Evolutionary conservation across 2,797 vertebrate genomes (phyloP).

Genomic region (Cyprinodon diabolis): DNA sequence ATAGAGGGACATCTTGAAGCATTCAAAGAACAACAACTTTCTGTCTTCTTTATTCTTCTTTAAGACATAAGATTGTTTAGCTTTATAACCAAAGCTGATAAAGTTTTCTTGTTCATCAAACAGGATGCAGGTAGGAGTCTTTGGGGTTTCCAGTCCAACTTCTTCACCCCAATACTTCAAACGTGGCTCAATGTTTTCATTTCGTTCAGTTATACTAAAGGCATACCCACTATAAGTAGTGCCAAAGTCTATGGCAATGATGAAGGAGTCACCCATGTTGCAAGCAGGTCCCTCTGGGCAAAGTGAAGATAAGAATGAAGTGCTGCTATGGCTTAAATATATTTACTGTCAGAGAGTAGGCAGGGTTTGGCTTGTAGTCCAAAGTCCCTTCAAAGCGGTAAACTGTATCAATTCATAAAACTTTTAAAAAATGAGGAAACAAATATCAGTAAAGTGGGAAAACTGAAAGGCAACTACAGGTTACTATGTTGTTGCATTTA

Average conservation of each 20-base stretch:
- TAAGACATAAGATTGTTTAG: neutral
- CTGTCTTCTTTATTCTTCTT: neutral
- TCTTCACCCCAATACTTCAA: neutral
- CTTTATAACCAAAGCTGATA: neutral
- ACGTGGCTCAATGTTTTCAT: neutral
- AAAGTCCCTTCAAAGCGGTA: neutral
- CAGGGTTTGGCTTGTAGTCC: neutral
- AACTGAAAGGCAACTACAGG: neutral
- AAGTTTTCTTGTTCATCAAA: neutral
- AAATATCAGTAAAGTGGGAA: neutral
- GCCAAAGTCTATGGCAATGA: neutral
- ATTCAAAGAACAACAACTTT: neutral
- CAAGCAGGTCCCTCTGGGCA: neutral
- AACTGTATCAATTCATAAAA: neutral
- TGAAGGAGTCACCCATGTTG: neutral
- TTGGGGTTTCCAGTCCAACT: neutral
- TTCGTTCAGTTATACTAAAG: neutral
- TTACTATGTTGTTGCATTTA: neutral
- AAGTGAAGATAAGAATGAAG: neutral
- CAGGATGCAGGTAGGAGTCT: neutral
- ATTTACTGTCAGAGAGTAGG: neutral
- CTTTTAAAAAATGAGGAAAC: neutral
- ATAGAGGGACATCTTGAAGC: neutral
- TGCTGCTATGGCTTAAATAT: neutral
- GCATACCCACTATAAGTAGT: neutral